Evolutionary conservation across 2,797 vertebrate species (phyloP).

Genomic region (Tiaroga cobitis): DNA sequence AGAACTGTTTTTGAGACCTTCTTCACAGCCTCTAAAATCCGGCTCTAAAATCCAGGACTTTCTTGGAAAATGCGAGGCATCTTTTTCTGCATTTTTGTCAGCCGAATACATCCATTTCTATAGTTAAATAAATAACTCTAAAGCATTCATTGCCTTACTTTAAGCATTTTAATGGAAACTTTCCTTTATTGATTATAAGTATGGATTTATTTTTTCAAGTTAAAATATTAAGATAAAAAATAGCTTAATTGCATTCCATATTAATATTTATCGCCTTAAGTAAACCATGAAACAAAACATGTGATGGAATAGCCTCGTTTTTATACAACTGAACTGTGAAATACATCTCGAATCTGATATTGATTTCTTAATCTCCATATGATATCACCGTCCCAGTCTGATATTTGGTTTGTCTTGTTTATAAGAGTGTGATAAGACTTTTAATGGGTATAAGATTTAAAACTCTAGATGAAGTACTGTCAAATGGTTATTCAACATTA

Average conservation of each 20-base stretch:
- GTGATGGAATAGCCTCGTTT: not conserved
- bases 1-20: not conserved
- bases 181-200: not conserved
- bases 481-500: not conserved
- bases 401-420: not conserved
- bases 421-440: slow-evolving; percentile 11
- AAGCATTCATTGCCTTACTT: not conserved
- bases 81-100: not conserved
- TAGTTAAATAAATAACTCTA: not conserved
- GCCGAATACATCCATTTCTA: not conserved
- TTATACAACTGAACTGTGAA: slow-evolving; percentile 40
- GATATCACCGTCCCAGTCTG: not conserved
- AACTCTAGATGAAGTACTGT: not conserved
- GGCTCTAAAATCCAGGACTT: not conserved
- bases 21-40: not conserved
- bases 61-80: not conserved
- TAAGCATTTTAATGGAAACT: not conserved
- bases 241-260: slow-evolving; percentile 26
- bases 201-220: slow-evolving; percentile 2
- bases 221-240: not conserved
- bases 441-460: not conserved
- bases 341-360: slow-evolving; percentile 24
- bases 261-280: slow-evolving; percentile 3
- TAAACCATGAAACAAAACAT: not conserved
- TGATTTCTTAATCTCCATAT: slow-evolving; percentile 46